These are phyloP conservation scores for Carabus problematicus DNA, from an alignment of 2,888 invertebrate genomes.

Conservation along the genomic window DNA sequence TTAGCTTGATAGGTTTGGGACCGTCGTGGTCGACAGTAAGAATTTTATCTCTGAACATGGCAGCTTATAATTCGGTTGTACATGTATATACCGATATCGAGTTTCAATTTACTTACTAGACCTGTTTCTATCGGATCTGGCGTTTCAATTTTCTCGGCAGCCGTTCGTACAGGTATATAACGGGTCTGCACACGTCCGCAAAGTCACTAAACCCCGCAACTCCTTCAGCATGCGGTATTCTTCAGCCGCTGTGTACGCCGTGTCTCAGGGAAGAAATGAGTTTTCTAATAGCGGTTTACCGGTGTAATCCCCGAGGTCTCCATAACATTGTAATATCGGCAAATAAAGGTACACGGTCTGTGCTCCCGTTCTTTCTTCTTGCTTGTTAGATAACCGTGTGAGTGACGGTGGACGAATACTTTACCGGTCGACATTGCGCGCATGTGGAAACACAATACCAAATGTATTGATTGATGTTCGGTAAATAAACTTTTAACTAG, in stretches of 20 bases:
- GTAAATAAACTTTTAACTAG: too few relatives aligned
- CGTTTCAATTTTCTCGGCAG: conserved; percentile 27
- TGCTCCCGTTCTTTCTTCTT: not conserved
- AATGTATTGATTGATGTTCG: too few relatives aligned
- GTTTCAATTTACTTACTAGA: conserved; percentile 25
- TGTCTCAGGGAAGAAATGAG: conserved; percentile 44
- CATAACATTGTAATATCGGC: conserved; percentile 46
- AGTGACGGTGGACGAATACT: too few relatives aligned
- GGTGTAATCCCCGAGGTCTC: conserved; percentile 45
- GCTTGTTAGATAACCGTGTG: not conserved
- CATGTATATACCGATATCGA: conserved; percentile 38
- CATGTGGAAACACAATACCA: too few relatives aligned
- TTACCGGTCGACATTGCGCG: too few relatives aligned
- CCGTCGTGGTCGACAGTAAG: too few relatives aligned
- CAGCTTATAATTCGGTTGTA: conserved; percentile 33
- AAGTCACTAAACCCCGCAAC: not conserved
- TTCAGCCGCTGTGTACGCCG: not conserved
- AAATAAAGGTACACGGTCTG: conserved; percentile 30
- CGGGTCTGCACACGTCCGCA: not conserved
- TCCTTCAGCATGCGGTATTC: not conserved
- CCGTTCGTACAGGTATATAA: not conserved
- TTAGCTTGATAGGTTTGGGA: too few relatives aligned
- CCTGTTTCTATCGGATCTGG: too few relatives aligned
- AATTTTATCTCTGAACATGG: conserved; percentile 20
- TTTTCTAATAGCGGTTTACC: conserved; percentile 47